Evolutionary conservation across 2,888 invertebrate species (phyloP).

Genomic region (Stenodema calcarata): DNA sequence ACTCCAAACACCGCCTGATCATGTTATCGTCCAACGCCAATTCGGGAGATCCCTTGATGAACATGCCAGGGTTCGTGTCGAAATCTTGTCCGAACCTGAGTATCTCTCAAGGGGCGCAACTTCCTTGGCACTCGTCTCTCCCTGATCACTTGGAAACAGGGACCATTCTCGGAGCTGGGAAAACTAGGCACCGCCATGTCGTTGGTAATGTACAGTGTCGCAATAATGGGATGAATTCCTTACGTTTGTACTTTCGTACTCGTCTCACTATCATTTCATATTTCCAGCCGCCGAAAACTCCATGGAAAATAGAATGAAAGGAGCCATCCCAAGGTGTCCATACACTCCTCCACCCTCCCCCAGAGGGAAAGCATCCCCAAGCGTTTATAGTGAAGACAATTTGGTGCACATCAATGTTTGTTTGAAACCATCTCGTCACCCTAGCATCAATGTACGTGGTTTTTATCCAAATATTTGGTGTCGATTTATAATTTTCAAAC

Average conservation of each 20-base stretch:
- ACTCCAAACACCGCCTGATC: conserved; percentile 82
- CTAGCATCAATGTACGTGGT: conserved; percentile 62
- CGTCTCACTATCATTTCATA: not conserved
- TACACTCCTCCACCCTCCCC: conserved; percentile 74
- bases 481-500: not conserved
- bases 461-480: no score
- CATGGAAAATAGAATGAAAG: conserved; percentile 53
- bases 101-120: conserved; percentile 60
- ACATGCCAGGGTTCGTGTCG: conserved; percentile 68
- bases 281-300: conserved; percentile 53
- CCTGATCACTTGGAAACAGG: conserved; percentile 69
- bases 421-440: conserved; percentile 68
- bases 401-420: conserved; percentile 65
- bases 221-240: not conserved
- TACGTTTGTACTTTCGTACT: no score
- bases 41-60: conserved; percentile 60
- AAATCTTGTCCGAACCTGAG: conserved; percentile 81
- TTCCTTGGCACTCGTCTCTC: conserved; percentile 65
- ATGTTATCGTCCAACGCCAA: conserved; percentile 70
- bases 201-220: conserved; percentile 30
- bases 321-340: conserved; percentile 60
- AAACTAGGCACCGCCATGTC: conserved; percentile 46
- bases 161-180: conserved; percentile 63
- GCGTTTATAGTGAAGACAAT: conserved; percentile 61
- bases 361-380: conserved; percentile 60